These are phyloP conservation scores for Conus ventricosus DNA, from an alignment of 1,140 invertebrate genomes.

Conservation along the genomic window DNA sequence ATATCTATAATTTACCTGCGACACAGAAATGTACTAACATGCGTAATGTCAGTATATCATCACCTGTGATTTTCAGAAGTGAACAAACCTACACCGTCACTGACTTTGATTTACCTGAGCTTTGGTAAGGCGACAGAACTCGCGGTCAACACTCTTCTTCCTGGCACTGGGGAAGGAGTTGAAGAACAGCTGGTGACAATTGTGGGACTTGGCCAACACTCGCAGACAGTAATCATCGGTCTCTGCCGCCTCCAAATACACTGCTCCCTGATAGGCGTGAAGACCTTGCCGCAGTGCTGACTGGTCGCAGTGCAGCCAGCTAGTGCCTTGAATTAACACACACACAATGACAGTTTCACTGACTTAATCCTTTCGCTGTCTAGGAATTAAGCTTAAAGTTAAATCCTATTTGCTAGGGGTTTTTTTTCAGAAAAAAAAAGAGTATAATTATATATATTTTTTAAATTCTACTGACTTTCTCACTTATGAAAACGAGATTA, in stretches of 20 bases:
- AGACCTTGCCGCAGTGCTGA: slow-evolving; percentile 48
- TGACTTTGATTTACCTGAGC: slow-evolving; percentile 36
- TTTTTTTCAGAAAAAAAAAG: too few species aligned
- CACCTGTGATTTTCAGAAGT: too few species aligned
- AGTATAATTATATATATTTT: too few species aligned
- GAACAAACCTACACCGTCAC: background rate
- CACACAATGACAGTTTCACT: too few species aligned
- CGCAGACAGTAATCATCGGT: slow-evolving; percentile 50
- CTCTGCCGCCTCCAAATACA: slow-evolving; percentile 56
- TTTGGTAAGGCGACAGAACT: slow-evolving; percentile 48
- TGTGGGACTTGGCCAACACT: slow-evolving; percentile 51
- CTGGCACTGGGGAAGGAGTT: slow-evolving; percentile 14
- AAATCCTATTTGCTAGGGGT: too few species aligned
- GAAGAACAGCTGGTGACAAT: slow-evolving; percentile 47
- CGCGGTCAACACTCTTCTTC: slow-evolving; percentile 25
- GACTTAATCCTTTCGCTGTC: too few species aligned
- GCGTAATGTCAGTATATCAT: too few species aligned
- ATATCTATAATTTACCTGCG: too few species aligned
- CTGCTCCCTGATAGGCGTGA: slow-evolving; percentile 62
- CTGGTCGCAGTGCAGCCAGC: slow-evolving; percentile 65
- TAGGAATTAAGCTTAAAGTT: too few species aligned
- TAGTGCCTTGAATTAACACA: background rate
- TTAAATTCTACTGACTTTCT: too few species aligned
- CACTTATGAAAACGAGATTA: too few species aligned
- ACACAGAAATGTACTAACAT: too few species aligned